Evolutionary conservation across 2,888 invertebrate genomes (phyloP).

Genomic region (Ecliptopera silaceata): DNA sequence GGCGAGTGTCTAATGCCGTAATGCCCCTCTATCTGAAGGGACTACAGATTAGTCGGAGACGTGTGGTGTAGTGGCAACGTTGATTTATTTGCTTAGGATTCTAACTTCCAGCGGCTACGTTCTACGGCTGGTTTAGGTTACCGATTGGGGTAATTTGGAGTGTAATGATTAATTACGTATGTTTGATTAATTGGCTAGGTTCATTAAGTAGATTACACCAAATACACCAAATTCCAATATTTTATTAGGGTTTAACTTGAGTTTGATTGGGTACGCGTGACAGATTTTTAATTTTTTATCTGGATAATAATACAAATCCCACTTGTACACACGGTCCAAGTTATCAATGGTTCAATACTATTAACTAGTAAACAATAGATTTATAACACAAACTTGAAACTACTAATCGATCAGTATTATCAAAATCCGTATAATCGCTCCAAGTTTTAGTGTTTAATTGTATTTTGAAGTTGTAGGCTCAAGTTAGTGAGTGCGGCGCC

Average conservation of each 20-base stretch:
- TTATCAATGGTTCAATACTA: background rate
- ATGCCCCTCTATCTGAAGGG: slow-evolving; percentile 10
- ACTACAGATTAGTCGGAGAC: slow-evolving; percentile 12
- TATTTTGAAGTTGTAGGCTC: slow-evolving; percentile 17
- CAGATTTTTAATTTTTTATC: no score
- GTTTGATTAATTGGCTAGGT: no score
- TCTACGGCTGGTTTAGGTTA: background rate
- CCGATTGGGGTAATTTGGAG: background rate
- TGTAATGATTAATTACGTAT: background rate
- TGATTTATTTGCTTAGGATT: slow-evolving; percentile 5
- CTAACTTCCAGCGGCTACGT: background rate
- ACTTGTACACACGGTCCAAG: background rate
- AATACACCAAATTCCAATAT: no score
- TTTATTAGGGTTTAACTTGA: no score
- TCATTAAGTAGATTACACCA: no score
- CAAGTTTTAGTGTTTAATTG: slow-evolving; percentile 28
- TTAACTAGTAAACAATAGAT: background rate
- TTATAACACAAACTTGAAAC: slow-evolving; percentile 1
- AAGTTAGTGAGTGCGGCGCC: slow-evolving; percentile 3
- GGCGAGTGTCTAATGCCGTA: slow-evolving; percentile 5
- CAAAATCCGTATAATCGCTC: slow-evolving; percentile 20
- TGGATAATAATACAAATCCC: no score
- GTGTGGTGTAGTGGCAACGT: background rate
- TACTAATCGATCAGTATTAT: slow-evolving; percentile 20
- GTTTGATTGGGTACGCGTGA: no score